Evolutionary conservation across 2,888 invertebrate species (phyloP), one percentile per base, ranked within the genome.

Genomic region (Steinernema hermaphroditum): DNA sequence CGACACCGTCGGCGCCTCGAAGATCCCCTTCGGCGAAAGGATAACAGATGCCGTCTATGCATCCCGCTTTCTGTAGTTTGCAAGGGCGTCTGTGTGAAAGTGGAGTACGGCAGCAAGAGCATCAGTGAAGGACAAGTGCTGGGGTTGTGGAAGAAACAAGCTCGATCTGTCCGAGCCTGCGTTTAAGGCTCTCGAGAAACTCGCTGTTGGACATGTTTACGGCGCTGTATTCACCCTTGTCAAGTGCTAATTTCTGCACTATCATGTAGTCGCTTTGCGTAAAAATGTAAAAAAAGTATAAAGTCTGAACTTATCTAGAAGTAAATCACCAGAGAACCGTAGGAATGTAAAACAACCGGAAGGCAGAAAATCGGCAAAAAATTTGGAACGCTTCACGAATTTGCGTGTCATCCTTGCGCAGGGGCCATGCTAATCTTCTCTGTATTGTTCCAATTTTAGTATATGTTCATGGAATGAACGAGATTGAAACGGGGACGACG

Each of bases 361-460:
- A n/a, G n/a, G n/a, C n/a, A n/a, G n/a, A n/a, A 41, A 41, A 41
- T 41, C 43, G 71, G 12, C 75, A 83, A 86, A 87, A 86, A 87
- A 87, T 91, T 91, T 91, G 91, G 91, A 91, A 92, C 92, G 92
- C 92, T 92, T 92, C 92, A 92, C 92, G 92, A 92, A 92, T 92
- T 92, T 92, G 92, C 92, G 92, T 92, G 83, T 83, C 83, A 83
- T 83, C 84, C 92, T 92, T 92, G 92, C 92, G 92, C 92, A 92
- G 92, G 92, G 92, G 92, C 92, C 92, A 92, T 92, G 92, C 92
- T 92, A 92, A 92, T 92, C 92, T 92, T 92, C 92, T 92, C 92
- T 92, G 92, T 92, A 92, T 92, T 92, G 92, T 92, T 92, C 92
- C 92, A 92, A 92, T 92, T 92, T 92, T 92, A 92, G 92, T 86